These are phyloP conservation scores for Actinia tenebrosa DNA, from an alignment of 64 coral and sea anemone genomes.

Conservation along the genomic window DNA sequence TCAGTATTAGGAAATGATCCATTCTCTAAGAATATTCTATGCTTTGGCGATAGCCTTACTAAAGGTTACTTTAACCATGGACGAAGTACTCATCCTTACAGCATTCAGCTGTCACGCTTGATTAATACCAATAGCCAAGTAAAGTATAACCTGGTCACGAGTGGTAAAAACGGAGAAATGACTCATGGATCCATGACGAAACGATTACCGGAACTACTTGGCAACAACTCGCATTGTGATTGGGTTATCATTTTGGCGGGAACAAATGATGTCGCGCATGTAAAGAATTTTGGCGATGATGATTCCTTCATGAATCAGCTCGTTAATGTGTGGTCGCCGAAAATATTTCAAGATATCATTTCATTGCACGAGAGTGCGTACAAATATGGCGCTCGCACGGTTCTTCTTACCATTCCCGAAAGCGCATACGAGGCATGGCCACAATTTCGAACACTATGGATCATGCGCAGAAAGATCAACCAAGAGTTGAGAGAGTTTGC, in stretches of 20 bases:
- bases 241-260: constrained; percentile 95
- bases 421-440: constrained; percentile 93
- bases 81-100: constrained; percentile 70
- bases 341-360: constrained; percentile 84
- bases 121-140: constrained; percentile 52
- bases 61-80: constrained; percentile 75
- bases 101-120: constrained; percentile 60
- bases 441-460: constrained; percentile 69
- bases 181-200: constrained; percentile 90
- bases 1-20: constrained; percentile 35
- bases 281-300: constrained; percentile 98
- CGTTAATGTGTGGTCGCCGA: constrained; percentile 80
- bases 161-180: constrained; percentile 85
- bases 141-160: constrained; percentile 65
- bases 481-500: constrained; percentile 75
- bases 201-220: constrained; percentile 78
- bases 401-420: constrained; percentile 97
- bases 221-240: constrained; percentile 86
- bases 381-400: constrained; percentile 78
- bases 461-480: constrained; percentile 86
- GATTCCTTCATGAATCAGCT: constrained; percentile 93
- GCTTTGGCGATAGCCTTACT: constrained; percentile 96
- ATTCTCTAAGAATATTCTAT: constrained; percentile 58
- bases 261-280: constrained; percentile 98
- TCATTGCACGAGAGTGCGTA: constrained; percentile 71